Evolutionary conservation across 2,113 vertebrate species (phyloP).

Genomic region (Pomatostomus ruficeps): DNA sequence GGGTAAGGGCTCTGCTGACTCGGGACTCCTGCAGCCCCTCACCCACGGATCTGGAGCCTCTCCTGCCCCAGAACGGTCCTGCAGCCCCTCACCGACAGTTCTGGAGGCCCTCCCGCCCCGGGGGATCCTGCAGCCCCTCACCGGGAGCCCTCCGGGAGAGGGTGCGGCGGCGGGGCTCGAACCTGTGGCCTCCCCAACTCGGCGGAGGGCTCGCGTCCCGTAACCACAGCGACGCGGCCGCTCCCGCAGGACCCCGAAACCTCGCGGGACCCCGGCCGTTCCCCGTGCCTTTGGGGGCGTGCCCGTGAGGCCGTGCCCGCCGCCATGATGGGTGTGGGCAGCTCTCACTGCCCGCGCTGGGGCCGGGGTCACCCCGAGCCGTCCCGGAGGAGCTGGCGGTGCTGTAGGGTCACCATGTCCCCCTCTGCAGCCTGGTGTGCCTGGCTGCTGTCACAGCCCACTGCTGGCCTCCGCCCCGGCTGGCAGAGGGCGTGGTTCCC

Average conservation of each 20-base stretch:
- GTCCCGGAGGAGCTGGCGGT: accelerated
- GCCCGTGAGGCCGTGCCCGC: neutral
- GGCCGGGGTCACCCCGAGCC: accelerated
- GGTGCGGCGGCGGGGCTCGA: neutral
- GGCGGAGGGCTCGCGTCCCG: neutral
- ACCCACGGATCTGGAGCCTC: neutral
- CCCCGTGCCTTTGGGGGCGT: neutral
- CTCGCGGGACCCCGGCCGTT: neutral
- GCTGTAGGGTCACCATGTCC: accelerated
- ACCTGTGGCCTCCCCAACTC: accelerated
- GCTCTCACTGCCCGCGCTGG: neutral
- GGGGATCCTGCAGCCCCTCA: neutral
- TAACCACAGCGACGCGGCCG: neutral
- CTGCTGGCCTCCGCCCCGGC: neutral
- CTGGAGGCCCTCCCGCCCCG: neutral
- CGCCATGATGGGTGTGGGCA: neutral
- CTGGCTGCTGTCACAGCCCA: too few species aligned
- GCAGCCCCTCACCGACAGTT: neutral
- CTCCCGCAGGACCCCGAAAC: neutral
- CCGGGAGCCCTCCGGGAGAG: neutral
- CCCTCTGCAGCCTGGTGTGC: neutral
- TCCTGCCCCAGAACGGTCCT: neutral
- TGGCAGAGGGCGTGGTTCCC: neutral
- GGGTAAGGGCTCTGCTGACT: neutral
- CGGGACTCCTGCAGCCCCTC: neutral